Conservation (phyloP, 2,797 vertebrate genomes). For the Thunnus albacares region DNA sequence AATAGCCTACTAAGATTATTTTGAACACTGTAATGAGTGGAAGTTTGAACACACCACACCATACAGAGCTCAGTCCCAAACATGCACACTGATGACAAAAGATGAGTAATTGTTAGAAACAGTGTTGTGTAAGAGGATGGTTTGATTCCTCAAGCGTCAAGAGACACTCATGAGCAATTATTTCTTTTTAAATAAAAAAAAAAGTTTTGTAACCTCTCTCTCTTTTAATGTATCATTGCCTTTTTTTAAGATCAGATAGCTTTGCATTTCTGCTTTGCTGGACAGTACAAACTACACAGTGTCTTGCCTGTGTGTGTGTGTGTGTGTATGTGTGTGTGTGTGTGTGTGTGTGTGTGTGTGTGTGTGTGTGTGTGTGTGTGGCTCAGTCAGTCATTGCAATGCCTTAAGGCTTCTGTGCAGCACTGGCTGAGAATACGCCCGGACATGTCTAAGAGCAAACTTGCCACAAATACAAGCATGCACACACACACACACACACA, state of each 20-base stretch:
- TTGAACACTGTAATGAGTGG: neutral
- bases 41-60: constrained; percentile 1
- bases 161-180: neutral
- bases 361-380: neutral
- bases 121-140: neutral
- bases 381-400: constrained; percentile 6
- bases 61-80: too few species aligned
- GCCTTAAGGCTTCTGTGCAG: constrained; percentile 29
- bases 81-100: neutral
- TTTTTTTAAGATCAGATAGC: constrained; percentile 1
- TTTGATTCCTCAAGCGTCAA: too few species aligned
- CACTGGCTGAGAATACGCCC: constrained; percentile 65
- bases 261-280: constrained; percentile 13
- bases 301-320: constrained; percentile 1
- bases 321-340: constrained; percentile 13
- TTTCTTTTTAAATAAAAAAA: neutral
- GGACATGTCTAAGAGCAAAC: constrained; percentile 67
- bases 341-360: constrained; percentile 16
- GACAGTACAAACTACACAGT: neutral
- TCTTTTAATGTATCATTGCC: neutral
- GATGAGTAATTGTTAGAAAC: neutral
- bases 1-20: constrained; percentile 2
- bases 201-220: too few species aligned
- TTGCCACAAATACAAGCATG: constrained; percentile 14
- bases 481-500: constrained; percentile 10